phyloP scores from a whole-genome alignment of 2,888 invertebrate species.

The Odontocolon sp. region DNA sequence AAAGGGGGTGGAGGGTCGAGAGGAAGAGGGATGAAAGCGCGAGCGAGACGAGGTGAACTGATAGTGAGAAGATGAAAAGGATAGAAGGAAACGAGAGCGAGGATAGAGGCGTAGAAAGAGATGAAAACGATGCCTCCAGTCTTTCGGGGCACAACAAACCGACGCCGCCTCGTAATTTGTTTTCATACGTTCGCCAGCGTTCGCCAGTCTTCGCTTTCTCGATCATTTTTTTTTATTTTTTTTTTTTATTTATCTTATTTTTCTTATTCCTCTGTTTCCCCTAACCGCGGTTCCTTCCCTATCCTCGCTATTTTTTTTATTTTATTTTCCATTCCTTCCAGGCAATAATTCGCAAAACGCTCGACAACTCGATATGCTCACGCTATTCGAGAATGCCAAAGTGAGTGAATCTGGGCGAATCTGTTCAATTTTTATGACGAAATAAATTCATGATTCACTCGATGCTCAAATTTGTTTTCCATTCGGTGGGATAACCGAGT shows the following conservation, averaged over 20 bases:
- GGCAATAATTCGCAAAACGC: conserved; percentile 38
- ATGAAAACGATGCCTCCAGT: conserved; percentile 59
- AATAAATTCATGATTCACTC: too few species aligned
- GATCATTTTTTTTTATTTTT: conserved; percentile 50
- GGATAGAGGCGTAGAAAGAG: conserved; percentile 31
- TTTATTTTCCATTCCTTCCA: conserved; percentile 49
- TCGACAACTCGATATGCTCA: conserved; percentile 30
- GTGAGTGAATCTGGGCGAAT: background rate
- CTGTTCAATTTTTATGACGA: conserved; percentile 35
- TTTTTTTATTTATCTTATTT: conserved; percentile 23
- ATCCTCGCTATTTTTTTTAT: conserved; percentile 49
- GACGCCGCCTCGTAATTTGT: conserved; percentile 80
- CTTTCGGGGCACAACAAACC: conserved; percentile 75
- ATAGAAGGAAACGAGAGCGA: conserved; percentile 55
- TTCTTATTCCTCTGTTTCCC: conserved; percentile 24
- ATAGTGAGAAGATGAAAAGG: conserved; percentile 62
- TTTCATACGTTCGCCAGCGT: conserved; percentile 77
- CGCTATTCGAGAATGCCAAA: conserved; percentile 1
- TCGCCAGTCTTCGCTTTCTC: conserved; percentile 65
- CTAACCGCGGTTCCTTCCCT: conserved; percentile 39
- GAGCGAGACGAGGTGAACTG: conserved; percentile 52
- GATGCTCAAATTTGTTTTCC: too few species aligned
- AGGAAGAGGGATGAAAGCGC: background rate
- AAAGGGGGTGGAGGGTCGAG: too few species aligned
- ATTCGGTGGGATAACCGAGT: background rate